Conservation (phyloP, 2,888 invertebrate genomes). For the Sminthurides aquaticus region DNA sequence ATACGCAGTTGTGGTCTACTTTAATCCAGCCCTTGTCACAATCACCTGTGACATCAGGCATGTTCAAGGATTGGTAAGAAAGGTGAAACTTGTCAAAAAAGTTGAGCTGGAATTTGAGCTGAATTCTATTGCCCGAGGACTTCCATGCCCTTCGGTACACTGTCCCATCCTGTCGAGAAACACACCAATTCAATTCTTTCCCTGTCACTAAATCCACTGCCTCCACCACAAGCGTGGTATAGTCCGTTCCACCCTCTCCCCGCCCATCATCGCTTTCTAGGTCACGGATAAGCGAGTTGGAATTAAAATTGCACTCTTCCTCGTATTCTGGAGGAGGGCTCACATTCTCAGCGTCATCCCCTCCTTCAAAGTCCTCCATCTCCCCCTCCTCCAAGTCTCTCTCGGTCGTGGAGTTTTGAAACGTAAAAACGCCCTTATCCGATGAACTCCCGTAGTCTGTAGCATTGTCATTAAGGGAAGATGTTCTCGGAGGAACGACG, state of each 20-base stretch:
- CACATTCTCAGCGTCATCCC: neutral
- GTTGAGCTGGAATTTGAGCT: slow-evolving; percentile 33
- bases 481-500: neutral
- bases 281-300: neutral
- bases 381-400: neutral
- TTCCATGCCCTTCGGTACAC: slow-evolving; percentile 37
- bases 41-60: slow-evolving; percentile 31
- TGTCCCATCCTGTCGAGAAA: slow-evolving; percentile 26
- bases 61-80: slow-evolving; percentile 32
- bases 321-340: neutral
- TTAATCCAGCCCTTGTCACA: slow-evolving; percentile 40
- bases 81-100: slow-evolving; percentile 35
- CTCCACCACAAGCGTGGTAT: neutral
- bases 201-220: slow-evolving; percentile 30
- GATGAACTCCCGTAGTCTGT: neutral
- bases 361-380: neutral
- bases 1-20: slow-evolving; percentile 34
- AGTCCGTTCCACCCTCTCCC: neutral
- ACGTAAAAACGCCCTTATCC: neutral
- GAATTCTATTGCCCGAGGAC: slow-evolving; percentile 38
- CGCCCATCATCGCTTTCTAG: slow-evolving; percentile 3
- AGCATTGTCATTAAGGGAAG: neutral
- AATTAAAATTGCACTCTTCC: slow-evolving; percentile 4
- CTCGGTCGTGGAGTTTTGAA: neutral
- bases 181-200: slow-evolving; percentile 38